Percentiles rank a stretch among this genome's conserved stretches.
These are phyloP conservation scores for Parazoanthus atlanticus DNA, from an alignment of 92 coral and sea anemone species.

Conservation along the genomic window DNA sequence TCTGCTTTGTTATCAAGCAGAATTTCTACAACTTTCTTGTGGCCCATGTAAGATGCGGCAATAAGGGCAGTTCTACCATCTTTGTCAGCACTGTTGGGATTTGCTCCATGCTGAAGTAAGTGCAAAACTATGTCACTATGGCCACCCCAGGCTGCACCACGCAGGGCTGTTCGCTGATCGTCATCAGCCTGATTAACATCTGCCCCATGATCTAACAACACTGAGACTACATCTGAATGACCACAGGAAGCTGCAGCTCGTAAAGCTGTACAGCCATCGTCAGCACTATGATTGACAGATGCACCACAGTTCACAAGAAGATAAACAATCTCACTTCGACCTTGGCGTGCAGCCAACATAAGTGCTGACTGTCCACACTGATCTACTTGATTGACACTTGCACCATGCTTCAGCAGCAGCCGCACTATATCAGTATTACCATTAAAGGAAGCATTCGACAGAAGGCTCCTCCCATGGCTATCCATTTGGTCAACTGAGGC, in stretches of 20 bases:
- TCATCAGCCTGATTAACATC: constrained; percentile 91
- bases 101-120: constrained; percentile 89
- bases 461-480: constrained; percentile 85
- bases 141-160: constrained; percentile 99
- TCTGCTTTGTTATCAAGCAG: constrained; percentile 86
- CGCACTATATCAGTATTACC: constrained; percentile 84
- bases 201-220: constrained; percentile 86
- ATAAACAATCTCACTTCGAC: constrained; percentile 90
- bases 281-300: constrained; percentile 79
- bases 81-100: constrained; percentile 88
- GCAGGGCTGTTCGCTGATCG: constrained; percentile 90
- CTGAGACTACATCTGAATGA: constrained; percentile 91
- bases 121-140: constrained; percentile 87
- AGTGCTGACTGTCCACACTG: constrained; percentile 91
- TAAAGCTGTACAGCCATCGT: constrained; percentile 93
- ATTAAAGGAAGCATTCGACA: constrained; percentile 90
- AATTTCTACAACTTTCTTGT: constrained; percentile 80
- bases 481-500: constrained; percentile 82
- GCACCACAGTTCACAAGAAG: constrained; percentile 98
- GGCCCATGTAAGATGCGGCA: constrained; percentile 98
- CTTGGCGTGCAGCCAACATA: constrained; percentile 92
- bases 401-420: constrained; percentile 92
- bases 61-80: constrained; percentile 97
- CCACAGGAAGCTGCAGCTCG: constrained; percentile 96
- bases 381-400: constrained; percentile 91